Percentiles rank a stretch among this genome's conserved stretches.
phyloP scores from a whole-genome alignment of 2,113 vertebrate species.

The Anguilla rostrata region DNA sequence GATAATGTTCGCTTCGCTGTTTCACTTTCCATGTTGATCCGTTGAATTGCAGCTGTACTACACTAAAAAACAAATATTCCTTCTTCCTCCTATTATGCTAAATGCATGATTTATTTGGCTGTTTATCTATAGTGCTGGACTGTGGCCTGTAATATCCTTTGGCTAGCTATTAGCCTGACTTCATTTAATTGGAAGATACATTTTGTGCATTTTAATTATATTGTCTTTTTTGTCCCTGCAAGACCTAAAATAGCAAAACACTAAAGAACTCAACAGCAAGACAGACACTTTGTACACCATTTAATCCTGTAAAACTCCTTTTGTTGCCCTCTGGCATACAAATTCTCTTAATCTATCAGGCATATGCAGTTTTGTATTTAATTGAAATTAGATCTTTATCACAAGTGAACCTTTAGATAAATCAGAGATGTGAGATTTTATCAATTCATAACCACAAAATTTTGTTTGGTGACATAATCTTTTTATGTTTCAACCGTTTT shows the following conservation, averaged over 20 bases:
- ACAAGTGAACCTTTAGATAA: neutral
- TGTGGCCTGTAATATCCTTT: neutral
- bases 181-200: neutral
- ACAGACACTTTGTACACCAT: neutral
- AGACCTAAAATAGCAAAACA: neutral
- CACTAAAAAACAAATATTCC: neutral
- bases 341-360: no score
- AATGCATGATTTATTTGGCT: neutral
- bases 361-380: neutral
- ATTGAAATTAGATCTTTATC: neutral
- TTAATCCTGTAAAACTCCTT: neutral
- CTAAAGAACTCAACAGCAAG: neutral
- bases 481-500: neutral
- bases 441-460: neutral
- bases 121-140: neutral
- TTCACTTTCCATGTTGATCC: slow-evolving; percentile 33
- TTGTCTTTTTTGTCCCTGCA: neutral
- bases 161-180: neutral
- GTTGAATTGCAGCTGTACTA: neutral
- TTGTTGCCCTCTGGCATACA: neutral
- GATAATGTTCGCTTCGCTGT: slow-evolving; percentile 56
- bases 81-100: neutral
- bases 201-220: neutral
- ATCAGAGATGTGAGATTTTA: neutral
- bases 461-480: neutral